phyloP scores from a whole-genome alignment of 2,113 vertebrate species.

The Seriola dumerili region DNA sequence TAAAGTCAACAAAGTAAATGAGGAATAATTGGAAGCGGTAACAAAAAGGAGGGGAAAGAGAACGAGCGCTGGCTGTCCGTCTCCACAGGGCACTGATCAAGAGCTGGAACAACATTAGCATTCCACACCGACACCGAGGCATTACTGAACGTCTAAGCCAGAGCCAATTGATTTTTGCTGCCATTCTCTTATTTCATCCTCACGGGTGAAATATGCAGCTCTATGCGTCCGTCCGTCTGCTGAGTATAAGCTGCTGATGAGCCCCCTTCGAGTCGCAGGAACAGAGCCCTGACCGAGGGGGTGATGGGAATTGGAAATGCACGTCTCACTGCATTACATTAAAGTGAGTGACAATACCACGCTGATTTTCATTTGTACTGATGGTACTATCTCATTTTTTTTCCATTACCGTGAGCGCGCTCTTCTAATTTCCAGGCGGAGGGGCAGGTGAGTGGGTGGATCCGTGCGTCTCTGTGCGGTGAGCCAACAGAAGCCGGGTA shows the following conservation, averaged over 20 bases:
- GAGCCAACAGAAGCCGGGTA: conserved; percentile 47
- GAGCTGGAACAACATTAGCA: conserved; percentile 63
- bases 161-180: conserved; percentile 61
- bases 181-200: conserved; percentile 56
- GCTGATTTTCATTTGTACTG: conserved; percentile 55
- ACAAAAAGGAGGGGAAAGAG: background rate
- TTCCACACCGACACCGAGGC: conserved; percentile 48
- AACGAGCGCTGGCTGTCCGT: background rate
- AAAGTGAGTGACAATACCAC: conserved; percentile 60
- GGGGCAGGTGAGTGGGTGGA: conserved; percentile 11
- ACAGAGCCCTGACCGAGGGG: conserved; percentile 1
- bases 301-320: conserved; percentile 56
- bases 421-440: conserved; percentile 36
- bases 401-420: conserved; percentile 35
- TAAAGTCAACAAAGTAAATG: background rate
- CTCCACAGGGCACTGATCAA: conserved; percentile 52
- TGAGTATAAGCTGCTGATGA: conserved; percentile 48
- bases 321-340: conserved; percentile 29
- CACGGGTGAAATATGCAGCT: conserved; percentile 51
- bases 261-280: conserved; percentile 11
- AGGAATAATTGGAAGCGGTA: background rate
- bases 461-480: conserved; percentile 26
- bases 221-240: conserved; percentile 2
- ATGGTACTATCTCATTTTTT: conserved; percentile 38
- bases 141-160: conserved; percentile 39